Evolutionary conservation across 2,113 vertebrate genomes (phyloP).

Genomic region (Cheilinus undulatus): DNA sequence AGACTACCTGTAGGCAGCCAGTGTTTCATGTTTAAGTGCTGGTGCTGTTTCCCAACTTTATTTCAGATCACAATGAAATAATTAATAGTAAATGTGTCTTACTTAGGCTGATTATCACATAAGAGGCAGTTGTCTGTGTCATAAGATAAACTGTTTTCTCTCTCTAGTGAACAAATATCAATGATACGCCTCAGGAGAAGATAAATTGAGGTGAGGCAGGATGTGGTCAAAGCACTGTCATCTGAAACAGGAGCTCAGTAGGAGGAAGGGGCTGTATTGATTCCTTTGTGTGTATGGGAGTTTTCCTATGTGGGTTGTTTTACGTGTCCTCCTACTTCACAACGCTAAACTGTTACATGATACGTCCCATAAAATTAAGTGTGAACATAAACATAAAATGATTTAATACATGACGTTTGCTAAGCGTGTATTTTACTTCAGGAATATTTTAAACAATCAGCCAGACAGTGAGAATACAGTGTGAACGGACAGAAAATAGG

Average conservation of each 20-base stretch:
- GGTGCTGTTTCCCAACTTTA: background rate
- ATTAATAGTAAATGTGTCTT: too few relatives aligned
- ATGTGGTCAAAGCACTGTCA: slow-evolving; percentile 50
- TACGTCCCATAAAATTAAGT: background rate
- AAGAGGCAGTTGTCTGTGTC: background rate
- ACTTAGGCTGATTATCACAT: background rate
- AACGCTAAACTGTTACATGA: background rate
- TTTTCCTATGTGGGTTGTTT: background rate
- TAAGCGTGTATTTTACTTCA: too few relatives aligned
- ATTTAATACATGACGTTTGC: too few relatives aligned
- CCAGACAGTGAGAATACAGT: too few relatives aligned
- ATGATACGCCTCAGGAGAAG: slow-evolving; percentile 2
- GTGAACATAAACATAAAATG: too few relatives aligned
- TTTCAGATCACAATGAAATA: too few relatives aligned
- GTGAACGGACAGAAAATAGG: too few relatives aligned
- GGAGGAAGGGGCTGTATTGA: slow-evolving; percentile 28
- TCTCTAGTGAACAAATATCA: slow-evolving; percentile 14
- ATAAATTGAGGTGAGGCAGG: slow-evolving; percentile 27
- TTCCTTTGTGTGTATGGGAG: background rate
- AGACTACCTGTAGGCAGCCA: too few relatives aligned
- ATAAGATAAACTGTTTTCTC: background rate
- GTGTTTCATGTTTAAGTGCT: background rate
- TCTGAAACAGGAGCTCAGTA: slow-evolving; percentile 23
- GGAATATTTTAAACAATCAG: too few relatives aligned
- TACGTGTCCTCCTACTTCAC: slow-evolving; percentile 1